Evolutionary conservation across 1,140 invertebrate genomes (phyloP).

Genomic region (Drosophila setifemur): DNA sequence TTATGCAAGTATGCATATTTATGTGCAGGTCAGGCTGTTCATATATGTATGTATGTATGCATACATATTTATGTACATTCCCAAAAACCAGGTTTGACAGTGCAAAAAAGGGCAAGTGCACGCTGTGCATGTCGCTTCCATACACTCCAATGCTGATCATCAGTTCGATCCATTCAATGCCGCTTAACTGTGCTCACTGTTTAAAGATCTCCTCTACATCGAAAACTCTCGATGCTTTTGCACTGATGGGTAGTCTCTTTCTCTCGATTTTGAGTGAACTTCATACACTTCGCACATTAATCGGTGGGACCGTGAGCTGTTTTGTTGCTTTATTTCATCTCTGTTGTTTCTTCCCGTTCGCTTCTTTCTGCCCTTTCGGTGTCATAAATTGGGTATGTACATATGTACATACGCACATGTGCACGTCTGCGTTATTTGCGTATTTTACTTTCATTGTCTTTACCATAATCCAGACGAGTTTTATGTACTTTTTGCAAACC

Average conservation of each 20-base stretch:
- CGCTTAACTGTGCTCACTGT: too few relatives aligned
- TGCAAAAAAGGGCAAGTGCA: too few relatives aligned
- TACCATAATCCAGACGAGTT: slow-evolving; percentile 26
- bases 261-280: slow-evolving; percentile 42
- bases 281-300: slow-evolving; percentile 58
- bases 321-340: slow-evolving; percentile 2
- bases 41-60: too few relatives aligned
- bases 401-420: slow-evolving; percentile 13
- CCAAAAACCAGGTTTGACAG: too few relatives aligned
- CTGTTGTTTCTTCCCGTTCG: slow-evolving; percentile 13
- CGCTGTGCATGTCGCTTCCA: too few relatives aligned
- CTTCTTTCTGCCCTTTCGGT: slow-evolving; percentile 16
- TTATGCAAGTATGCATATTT: too few relatives aligned
- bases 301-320: slow-evolving; percentile 18
- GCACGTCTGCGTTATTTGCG: neutral
- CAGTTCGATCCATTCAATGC: too few relatives aligned
- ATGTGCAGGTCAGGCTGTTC: too few relatives aligned
- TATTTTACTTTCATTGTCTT: slow-evolving; percentile 35
- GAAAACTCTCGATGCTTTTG: slow-evolving; percentile 33
- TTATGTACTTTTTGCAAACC: slow-evolving; percentile 38
- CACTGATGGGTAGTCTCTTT: slow-evolving; percentile 1
- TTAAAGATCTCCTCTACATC: neutral
- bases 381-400: slow-evolving; percentile 1
- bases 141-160: too few relatives aligned
- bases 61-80: too few relatives aligned